A percentile compares a stretch with the other conserved stretches of the same genome.
Evolutionary conservation across 2,797 vertebrate species (phyloP).

Genomic region (Mormyrus proboscirostris): DNA sequence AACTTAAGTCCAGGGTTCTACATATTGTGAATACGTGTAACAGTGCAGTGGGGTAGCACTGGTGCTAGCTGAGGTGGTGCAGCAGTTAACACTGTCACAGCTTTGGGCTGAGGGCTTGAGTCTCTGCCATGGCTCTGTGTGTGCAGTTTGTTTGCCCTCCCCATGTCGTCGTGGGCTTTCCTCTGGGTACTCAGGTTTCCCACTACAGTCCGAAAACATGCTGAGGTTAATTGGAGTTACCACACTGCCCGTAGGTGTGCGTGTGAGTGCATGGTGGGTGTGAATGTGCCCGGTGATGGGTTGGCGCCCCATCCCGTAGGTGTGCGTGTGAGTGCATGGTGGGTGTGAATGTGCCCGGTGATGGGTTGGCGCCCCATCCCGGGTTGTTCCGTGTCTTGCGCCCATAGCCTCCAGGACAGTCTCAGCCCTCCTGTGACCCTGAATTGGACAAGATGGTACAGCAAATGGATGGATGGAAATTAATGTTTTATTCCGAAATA

Average conservation of each 20-base stretch:
- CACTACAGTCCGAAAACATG: not conserved
- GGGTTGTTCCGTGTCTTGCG: not conserved
- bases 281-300: not conserved
- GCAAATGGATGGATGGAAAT: not conserved
- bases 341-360: not conserved
- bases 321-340: not conserved
- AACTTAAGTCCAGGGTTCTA: not conserved
- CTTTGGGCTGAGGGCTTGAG: not conserved
- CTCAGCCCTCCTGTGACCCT: not conserved
- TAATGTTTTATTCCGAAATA: not conserved
- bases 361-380: not conserved
- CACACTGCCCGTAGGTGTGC: not conserved
- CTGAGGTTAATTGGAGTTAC: not conserved
- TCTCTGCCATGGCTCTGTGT: not conserved
- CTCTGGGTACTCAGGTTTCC: not conserved
- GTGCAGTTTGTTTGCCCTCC: not conserved
- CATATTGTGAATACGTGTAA: not conserved
- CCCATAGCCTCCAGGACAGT: not conserved
- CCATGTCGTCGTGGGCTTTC: not conserved
- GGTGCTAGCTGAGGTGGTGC: not conserved
- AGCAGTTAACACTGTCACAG: not conserved
- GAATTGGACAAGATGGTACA: not conserved
- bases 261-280: not conserved
- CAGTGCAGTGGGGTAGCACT: not conserved
- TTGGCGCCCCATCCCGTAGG: not conserved